A percentile compares a stretch with the other conserved stretches of the same genome.
Conservation (phyloP, 2,113 vertebrate species). For the Chloebia gouldiae region DNA sequence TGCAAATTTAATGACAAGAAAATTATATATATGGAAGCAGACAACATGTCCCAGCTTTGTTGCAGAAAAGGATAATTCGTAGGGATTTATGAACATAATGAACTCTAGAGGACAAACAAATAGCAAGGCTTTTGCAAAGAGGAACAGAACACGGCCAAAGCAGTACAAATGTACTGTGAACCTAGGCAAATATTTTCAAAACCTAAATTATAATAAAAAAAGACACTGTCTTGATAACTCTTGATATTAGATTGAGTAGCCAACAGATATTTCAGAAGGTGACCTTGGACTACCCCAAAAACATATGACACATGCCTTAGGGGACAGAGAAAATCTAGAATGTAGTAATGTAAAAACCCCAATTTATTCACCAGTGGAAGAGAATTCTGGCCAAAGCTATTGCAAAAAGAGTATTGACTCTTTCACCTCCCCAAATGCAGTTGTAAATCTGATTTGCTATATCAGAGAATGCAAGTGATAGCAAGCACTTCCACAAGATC, state of each 20-base stretch:
- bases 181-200: background rate
- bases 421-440: background rate
- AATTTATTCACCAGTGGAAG: background rate
- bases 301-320: background rate
- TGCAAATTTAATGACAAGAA: background rate
- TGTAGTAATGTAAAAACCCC: fast-evolving
- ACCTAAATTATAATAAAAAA: background rate
- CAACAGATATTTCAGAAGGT: background rate
- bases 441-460: background rate
- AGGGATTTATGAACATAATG: background rate
- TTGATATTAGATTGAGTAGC: background rate
- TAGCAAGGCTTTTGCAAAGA: background rate
- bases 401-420: background rate
- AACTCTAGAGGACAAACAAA: background rate
- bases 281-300: background rate
- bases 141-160: background rate
- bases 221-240: background rate
- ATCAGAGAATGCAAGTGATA: background rate
- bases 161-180: background rate
- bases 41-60: background rate
- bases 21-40: background rate
- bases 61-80: background rate
- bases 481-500: background rate
- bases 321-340: background rate
- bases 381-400: background rate